Conservation (phyloP, 2,888 invertebrate genomes). For the Leptothorax acervorum region DNA sequence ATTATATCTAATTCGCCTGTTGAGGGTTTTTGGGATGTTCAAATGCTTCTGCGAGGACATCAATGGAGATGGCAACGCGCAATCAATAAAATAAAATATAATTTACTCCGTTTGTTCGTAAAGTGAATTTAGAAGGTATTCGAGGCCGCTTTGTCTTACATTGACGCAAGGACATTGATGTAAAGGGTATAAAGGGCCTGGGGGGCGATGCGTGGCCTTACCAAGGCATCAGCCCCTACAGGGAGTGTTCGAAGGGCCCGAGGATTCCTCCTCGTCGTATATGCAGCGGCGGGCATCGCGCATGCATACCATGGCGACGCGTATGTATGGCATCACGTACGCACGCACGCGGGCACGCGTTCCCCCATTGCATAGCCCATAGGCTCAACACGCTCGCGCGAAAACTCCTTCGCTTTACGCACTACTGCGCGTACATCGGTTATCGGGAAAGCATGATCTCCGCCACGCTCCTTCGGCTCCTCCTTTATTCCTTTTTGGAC, state of each 20-base stretch:
- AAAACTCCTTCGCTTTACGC: conserved; percentile 80
- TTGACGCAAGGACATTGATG: conserved; percentile 49
- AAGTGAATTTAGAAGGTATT: not conserved
- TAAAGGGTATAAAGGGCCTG: conserved; percentile 79
- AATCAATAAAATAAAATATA: conserved; percentile 1
- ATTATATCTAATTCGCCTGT: not conserved
- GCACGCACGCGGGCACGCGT: conserved; percentile 55
- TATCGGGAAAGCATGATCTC: conserved; percentile 83
- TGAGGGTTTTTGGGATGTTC: not conserved
- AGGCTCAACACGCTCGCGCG: conserved; percentile 58
- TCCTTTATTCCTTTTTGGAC: conserved; percentile 79
- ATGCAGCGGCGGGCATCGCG: conserved; percentile 44
- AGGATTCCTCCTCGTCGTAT: conserved; percentile 69
- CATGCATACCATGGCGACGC: conserved; percentile 53
- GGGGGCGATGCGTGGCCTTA: conserved; percentile 82
- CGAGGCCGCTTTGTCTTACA: not conserved
- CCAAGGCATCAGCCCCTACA: conserved; percentile 82
- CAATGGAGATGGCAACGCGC: not conserved
- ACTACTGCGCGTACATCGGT: conserved; percentile 80
- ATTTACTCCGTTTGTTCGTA: not conserved
- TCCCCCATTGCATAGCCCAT: conserved; percentile 56
- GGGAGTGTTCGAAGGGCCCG: conserved; percentile 80
- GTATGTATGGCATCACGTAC: conserved; percentile 60
- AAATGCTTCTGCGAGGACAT: not conserved
- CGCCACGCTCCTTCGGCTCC: conserved; percentile 71